Evolutionary conservation across 2,797 vertebrate species (phyloP).

Genomic region (Ctenochaetus hawaiiensis): DNA sequence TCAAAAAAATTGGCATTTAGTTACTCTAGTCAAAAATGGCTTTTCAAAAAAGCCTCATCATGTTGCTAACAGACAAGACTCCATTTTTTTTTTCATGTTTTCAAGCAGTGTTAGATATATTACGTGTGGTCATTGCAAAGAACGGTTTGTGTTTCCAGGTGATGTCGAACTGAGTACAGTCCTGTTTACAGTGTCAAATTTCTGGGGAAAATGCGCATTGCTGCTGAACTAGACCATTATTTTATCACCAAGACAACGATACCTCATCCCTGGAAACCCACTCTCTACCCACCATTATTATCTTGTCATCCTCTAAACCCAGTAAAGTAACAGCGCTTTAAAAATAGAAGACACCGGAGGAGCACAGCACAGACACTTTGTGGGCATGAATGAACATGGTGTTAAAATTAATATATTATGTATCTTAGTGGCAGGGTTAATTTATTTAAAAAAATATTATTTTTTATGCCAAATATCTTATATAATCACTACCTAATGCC

Average conservation of each 20-base stretch:
- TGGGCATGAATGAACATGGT: slow-evolving; percentile 25
- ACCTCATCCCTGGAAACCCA: slow-evolving; percentile 60
- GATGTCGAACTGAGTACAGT: no score
- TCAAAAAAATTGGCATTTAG: no score
- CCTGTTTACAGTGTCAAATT: slow-evolving; percentile 32
- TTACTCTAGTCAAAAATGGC: no score
- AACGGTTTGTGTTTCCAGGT: no score
- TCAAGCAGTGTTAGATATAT: no score
- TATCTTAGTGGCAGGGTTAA: neutral
- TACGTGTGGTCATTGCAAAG: no score
- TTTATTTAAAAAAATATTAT: neutral
- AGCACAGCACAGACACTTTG: slow-evolving; percentile 9
- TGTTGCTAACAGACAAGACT: no score
- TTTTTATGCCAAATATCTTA: neutral
- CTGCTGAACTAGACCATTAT: slow-evolving; percentile 60
- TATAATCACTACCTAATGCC: neutral
- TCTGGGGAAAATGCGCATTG: slow-evolving; percentile 20
- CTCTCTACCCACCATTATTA: slow-evolving; percentile 70
- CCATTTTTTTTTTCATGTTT: no score
- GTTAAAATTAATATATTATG: neutral
- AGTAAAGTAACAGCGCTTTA: slow-evolving; percentile 57
- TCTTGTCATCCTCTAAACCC: slow-evolving; percentile 67
- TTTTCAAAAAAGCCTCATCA: no score
- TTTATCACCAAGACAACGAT: slow-evolving; percentile 69
- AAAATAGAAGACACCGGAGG: slow-evolving; percentile 50